These are phyloP conservation scores for Gnathonemus longibarbis DNA, from an alignment of 2,113 vertebrate species.

Conservation along the genomic window DNA sequence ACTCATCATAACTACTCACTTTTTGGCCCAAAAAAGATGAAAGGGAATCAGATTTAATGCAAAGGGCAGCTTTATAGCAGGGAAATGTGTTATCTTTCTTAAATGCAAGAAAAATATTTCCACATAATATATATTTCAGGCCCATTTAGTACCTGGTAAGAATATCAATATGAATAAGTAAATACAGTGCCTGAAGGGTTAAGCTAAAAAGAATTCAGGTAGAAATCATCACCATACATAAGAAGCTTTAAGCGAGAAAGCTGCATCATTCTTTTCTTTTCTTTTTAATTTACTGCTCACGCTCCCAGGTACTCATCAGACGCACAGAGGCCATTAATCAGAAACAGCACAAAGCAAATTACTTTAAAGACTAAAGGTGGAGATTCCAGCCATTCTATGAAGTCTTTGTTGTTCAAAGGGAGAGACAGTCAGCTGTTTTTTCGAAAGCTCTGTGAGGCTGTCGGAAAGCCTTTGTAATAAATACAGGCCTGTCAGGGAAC, in stretches of 20 bases:
- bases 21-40: background rate
- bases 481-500: background rate
- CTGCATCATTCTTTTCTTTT: background rate
- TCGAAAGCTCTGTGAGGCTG: background rate
- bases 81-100: background rate
- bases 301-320: background rate
- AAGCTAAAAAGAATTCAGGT: background rate
- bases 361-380: background rate
- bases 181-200: background rate
- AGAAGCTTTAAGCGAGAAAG: background rate
- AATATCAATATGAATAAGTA: background rate
- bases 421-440: background rate
- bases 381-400: background rate
- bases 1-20: background rate
- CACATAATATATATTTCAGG: background rate
- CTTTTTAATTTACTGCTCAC: background rate
- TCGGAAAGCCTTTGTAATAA: background rate
- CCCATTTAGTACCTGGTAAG: background rate
- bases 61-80: background rate
- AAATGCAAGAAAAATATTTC: background rate
- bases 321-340: background rate
- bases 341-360: background rate
- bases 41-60: background rate
- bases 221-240: background rate
- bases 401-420: background rate